Evolutionary conservation across 1,140 invertebrate genomes (phyloP).

Genomic region (Drosophila sturtevanti): DNA sequence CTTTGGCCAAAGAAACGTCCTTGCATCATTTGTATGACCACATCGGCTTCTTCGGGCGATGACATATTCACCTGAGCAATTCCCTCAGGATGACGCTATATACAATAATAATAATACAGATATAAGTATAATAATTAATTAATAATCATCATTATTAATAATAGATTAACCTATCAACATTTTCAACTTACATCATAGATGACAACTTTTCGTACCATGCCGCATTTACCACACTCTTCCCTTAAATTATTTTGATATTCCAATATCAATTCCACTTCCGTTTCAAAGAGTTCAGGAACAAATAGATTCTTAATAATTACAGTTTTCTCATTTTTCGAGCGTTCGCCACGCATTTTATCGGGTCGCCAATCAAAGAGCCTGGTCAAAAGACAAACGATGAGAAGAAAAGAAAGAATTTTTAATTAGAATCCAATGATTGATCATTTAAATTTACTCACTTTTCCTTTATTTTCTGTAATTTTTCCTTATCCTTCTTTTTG

Average conservation of each 20-base stretch:
- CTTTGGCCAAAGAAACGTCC: slow-evolving; percentile 95
- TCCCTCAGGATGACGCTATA: slow-evolving; percentile 95
- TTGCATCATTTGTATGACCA: slow-evolving; percentile 94
- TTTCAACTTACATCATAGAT: slow-evolving; percentile 94
- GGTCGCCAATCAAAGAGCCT: slow-evolving; percentile 98
- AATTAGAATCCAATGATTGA: no score
- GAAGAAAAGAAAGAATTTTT: neutral
- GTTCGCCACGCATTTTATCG: slow-evolving; percentile 92
- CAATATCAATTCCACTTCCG: slow-evolving; percentile 93
- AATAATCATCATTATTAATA: no score
- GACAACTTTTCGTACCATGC: slow-evolving; percentile 95
- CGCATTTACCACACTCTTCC: slow-evolving; percentile 95
- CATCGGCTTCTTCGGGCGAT: slow-evolving; percentile 94
- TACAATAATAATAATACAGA: slow-evolving; percentile 43
- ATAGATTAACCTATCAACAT: no score
- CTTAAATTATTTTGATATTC: slow-evolving; percentile 96
- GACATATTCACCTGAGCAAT: slow-evolving; percentile 96
- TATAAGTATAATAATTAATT: neutral
- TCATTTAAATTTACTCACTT: slow-evolving; percentile 86
- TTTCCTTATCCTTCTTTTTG: slow-evolving; percentile 94
- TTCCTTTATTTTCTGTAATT: slow-evolving; percentile 96
- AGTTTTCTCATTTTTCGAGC: slow-evolving; percentile 93
- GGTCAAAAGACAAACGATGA: neutral
- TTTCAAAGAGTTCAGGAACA: slow-evolving; percentile 94
- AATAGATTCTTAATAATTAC: slow-evolving; percentile 98